A percentile compares a stretch with the other conserved stretches of the same genome.
Evolutionary conservation across 2,888 invertebrate species (phyloP).

Genomic region (Merodon equestris): DNA sequence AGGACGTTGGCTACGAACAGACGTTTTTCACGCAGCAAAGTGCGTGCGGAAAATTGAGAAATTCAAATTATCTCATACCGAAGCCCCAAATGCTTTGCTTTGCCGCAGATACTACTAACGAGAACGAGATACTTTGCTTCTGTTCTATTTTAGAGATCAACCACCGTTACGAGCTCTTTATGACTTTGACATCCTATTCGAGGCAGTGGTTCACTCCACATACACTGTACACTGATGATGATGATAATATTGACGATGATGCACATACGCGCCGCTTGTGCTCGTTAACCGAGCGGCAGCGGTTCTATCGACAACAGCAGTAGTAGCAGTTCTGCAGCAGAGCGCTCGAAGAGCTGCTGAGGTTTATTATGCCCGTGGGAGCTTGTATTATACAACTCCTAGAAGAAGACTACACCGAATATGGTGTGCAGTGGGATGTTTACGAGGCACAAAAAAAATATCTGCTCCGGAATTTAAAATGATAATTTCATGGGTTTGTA

Average conservation of each 20-base stretch:
- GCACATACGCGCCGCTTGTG: conserved; percentile 41
- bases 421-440: conserved; percentile 10
- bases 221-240: conserved; percentile 10
- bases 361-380: conserved; percentile 65
- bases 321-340: conserved; percentile 26
- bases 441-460: conserved; percentile 37
- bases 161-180: conserved; percentile 62
- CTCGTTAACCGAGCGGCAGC: conserved; percentile 41
- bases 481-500: conserved; percentile 67
- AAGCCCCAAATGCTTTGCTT: neutral
- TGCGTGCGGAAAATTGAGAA: conserved; percentile 58
- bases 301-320: no score
- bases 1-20: conserved; percentile 16
- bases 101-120: no score
- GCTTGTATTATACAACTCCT: conserved; percentile 58
- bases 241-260: conserved; percentile 47
- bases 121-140: conserved; percentile 18
- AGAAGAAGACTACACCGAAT: conserved; percentile 37
- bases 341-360: conserved; percentile 41
- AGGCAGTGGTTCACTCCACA: conserved; percentile 16
- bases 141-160: conserved; percentile 61
- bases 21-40: conserved; percentile 31
- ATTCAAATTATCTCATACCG: conserved; percentile 52
- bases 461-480: conserved; percentile 58
- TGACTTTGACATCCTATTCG: conserved; percentile 61